Evolutionary conservation across 2,797 vertebrate species (phyloP).

Genomic region (Trachurus trachurus): DNA sequence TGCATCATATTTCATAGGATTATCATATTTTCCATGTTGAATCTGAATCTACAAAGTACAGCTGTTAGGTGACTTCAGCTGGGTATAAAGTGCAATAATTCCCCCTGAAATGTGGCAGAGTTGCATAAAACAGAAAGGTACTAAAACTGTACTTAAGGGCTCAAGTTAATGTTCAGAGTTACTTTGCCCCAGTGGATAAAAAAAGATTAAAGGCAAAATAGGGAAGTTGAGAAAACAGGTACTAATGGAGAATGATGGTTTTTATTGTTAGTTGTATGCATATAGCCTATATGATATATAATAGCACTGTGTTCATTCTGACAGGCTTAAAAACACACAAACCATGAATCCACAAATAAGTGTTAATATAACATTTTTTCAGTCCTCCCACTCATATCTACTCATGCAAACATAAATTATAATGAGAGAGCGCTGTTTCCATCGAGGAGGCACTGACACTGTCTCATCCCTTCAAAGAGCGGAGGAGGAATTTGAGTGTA

Average conservation of each 20-base stretch:
- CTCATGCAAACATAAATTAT: constrained; percentile 37
- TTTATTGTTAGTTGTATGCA: constrained; percentile 24
- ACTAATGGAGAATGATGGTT: constrained; percentile 26
- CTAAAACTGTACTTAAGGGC: neutral
- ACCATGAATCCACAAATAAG: constrained; percentile 35
- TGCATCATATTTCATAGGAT: neutral
- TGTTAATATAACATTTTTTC: neutral
- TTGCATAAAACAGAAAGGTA: constrained; percentile 7
- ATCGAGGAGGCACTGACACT: constrained; percentile 10
- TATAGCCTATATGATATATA: constrained; percentile 6
- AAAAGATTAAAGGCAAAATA: constrained; percentile 8
- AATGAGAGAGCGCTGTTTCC: constrained; percentile 14
- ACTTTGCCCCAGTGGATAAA: constrained; percentile 5
- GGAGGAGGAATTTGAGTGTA: constrained; percentile 54
- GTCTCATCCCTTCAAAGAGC: constrained; percentile 50
- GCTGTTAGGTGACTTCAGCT: no score
- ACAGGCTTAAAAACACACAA: constrained; percentile 31
- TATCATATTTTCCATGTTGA: neutral
- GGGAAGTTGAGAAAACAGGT: constrained; percentile 18
- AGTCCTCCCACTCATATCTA: constrained; percentile 18
- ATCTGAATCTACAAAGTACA: neutral
- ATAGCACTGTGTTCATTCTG: constrained; percentile 23
- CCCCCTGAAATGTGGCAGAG: neutral
- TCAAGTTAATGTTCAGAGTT: constrained; percentile 1
- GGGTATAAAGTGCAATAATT: neutral